Evolutionary conservation across 2,113 vertebrate species (phyloP).

Genomic region (Camelus bactrianus): DNA sequence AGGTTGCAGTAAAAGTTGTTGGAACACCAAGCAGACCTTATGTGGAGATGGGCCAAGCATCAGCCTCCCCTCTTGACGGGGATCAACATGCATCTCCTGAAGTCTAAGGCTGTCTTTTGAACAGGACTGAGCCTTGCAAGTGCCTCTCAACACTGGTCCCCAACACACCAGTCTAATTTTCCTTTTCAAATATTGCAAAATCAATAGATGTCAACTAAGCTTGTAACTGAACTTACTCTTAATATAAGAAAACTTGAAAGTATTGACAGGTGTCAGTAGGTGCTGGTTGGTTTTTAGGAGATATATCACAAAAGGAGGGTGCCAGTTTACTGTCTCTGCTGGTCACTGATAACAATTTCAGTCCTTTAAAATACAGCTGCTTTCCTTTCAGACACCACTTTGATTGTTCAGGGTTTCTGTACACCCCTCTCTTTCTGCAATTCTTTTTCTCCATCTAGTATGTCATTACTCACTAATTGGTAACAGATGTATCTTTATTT

Average conservation of each 20-base stretch:
- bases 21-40: neutral
- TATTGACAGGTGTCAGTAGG: constrained; percentile 5
- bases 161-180: neutral
- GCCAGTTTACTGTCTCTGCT: constrained; percentile 72
- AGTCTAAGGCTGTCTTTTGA: neutral
- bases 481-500: constrained; percentile 49
- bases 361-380: constrained; percentile 53
- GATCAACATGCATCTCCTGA: neutral
- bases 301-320: constrained; percentile 77
- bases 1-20: neutral
- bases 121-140: neutral
- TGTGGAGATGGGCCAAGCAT: neutral
- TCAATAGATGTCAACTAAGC: neutral
- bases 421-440: constrained; percentile 52
- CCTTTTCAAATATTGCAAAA: constrained; percentile 43
- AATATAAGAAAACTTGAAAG: constrained; percentile 34
- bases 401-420: constrained; percentile 46
- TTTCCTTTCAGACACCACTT: constrained; percentile 51
- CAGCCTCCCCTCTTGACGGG: neutral
- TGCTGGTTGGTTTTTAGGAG: constrained; percentile 70
- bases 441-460: constrained; percentile 65
- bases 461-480: constrained; percentile 4
- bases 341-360: constrained; percentile 24
- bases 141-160: neutral
- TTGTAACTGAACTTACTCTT: neutral